These are phyloP conservation scores for Scaeva pyrastri DNA, from an alignment of 2,888 invertebrate genomes.

Conservation along the genomic window DNA sequence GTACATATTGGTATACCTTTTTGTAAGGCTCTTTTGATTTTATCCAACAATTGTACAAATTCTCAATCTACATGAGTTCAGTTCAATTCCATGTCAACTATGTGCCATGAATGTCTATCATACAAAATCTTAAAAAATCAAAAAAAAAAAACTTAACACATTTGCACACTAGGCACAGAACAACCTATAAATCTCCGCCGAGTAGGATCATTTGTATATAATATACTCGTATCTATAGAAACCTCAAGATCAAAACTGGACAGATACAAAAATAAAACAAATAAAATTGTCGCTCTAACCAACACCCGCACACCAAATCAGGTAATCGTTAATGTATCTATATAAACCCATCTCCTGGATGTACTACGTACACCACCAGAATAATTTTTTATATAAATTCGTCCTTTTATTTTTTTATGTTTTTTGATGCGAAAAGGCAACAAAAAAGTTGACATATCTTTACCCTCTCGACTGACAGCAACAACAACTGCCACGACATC, in stretches of 20 bases:
- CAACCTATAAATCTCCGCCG: conserved; percentile 56
- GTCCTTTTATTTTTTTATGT: conserved; percentile 48
- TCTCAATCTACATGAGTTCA: not conserved
- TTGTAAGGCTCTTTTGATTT: too few relatives aligned
- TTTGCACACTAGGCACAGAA: conserved; percentile 54
- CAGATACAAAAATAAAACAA: not conserved
- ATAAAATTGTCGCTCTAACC: conserved; percentile 39
- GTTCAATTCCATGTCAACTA: conserved; percentile 16
- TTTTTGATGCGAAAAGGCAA: conserved; percentile 41
- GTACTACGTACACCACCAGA: conserved; percentile 41
- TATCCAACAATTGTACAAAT: not conserved
- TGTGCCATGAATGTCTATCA: not conserved
- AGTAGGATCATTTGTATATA: too few relatives aligned
- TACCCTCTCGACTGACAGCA: conserved; percentile 56
- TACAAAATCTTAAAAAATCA: not conserved
- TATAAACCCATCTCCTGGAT: not conserved
- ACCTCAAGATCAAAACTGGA: conserved; percentile 1
- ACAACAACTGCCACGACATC: conserved; percentile 57
- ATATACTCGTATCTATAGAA: not conserved
- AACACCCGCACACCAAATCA: conserved; percentile 48
- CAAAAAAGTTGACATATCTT: conserved; percentile 52
- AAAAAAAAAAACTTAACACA: conserved; percentile 47
- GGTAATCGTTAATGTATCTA: not conserved
- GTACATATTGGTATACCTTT: too few relatives aligned
- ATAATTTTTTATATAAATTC: conserved; percentile 49